Conservation (phyloP, 1,140 invertebrate genomes). For the Sminthurinus signatus region DNA sequence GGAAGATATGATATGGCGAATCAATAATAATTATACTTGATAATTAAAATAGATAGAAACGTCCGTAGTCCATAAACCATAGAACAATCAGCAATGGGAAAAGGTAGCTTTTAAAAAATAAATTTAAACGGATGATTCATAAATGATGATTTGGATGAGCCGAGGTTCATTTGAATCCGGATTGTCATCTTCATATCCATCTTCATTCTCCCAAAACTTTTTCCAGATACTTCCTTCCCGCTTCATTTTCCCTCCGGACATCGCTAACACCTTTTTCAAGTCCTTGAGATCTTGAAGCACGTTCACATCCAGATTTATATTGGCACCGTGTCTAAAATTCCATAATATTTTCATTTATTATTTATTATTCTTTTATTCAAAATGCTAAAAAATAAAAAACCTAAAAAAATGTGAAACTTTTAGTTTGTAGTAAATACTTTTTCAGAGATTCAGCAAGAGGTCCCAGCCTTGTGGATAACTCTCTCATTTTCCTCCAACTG, state of each 20-base stretch:
- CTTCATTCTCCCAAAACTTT: slow-evolving; percentile 40
- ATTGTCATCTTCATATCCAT: slow-evolving; percentile 36
- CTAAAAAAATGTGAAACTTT: background rate
- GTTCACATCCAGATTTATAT: slow-evolving; percentile 50
- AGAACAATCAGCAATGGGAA: no score
- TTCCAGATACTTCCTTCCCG: slow-evolving; percentile 41
- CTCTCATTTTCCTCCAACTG: slow-evolving; percentile 64
- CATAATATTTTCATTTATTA: no score
- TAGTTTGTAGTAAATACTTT: slow-evolving; percentile 47
- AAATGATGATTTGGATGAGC: slow-evolving; percentile 74
- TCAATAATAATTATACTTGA: no score
- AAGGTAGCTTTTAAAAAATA: no score
- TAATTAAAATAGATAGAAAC: no score
- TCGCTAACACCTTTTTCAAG: slow-evolving; percentile 41
- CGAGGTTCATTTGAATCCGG: slow-evolving; percentile 37
- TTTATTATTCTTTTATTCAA: no score
- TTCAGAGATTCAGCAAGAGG: slow-evolving; percentile 69
- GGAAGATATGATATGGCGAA: no score
- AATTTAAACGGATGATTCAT: slow-evolving; percentile 65
- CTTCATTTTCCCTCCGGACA: slow-evolving; percentile 33
- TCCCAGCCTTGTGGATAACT: slow-evolving; percentile 51
- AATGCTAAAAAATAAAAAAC: slow-evolving; percentile 9
- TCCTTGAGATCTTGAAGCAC: slow-evolving; percentile 46
- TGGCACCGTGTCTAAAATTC: slow-evolving; percentile 50
- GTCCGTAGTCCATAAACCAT: no score